These are phyloP conservation scores for Paradisaea rubra DNA, from an alignment of 2,113 vertebrate genomes.

Conservation along the genomic window DNA sequence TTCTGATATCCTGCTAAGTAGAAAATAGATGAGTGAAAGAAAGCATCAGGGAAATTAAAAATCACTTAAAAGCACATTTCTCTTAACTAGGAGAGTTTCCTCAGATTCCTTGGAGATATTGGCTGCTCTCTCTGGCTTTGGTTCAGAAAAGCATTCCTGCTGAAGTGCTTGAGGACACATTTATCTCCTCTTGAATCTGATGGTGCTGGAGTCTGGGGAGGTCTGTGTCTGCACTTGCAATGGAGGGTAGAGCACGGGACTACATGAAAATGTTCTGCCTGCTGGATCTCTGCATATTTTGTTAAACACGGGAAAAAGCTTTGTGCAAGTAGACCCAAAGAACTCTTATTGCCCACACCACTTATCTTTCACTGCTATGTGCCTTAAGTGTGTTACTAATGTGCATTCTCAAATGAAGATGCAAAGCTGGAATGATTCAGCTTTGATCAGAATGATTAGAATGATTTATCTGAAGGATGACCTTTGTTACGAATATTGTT, in stretches of 20 bases:
- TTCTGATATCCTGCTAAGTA: background rate
- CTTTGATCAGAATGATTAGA: background rate
- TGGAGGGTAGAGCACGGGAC: background rate
- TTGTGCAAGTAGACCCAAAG: background rate
- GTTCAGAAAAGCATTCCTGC: background rate
- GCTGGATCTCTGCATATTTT: background rate
- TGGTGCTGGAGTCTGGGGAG: background rate
- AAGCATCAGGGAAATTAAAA: constrained; percentile 2
- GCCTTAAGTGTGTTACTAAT: background rate
- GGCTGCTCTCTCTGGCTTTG: background rate
- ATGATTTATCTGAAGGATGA: background rate
- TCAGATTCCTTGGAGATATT: background rate
- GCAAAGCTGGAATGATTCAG: background rate
- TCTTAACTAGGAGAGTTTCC: background rate
- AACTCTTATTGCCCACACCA: background rate
- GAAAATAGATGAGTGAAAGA: background rate
- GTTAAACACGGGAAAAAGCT: background rate
- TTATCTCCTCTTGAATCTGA: background rate
- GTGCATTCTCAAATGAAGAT: background rate
- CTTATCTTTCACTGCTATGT: background rate
- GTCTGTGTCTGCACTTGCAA: background rate
- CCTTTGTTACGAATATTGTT: background rate
- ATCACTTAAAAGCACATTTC: constrained; percentile 5
- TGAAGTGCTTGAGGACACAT: background rate
- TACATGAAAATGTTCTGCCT: accelerated